Percentiles rank a stretch among this genome's conserved stretches.
Conservation (phyloP, 2,888 invertebrate species). For the Cabera pusaria region DNA sequence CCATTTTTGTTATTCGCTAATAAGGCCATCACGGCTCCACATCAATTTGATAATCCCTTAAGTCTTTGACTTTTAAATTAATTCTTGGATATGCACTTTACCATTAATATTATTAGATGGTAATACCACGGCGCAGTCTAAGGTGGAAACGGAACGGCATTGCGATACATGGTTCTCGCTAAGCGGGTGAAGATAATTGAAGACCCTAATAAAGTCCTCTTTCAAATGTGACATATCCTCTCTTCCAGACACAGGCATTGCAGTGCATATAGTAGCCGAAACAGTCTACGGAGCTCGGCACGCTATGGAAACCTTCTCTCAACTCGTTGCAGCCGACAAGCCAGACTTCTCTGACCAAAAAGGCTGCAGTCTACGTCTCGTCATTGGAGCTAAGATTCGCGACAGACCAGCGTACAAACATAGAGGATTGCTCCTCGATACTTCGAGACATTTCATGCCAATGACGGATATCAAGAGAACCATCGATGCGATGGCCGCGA, state of each 20-base stretch:
- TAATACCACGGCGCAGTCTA: too few species aligned
- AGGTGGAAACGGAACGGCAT: too few species aligned
- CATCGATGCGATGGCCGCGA: constrained; percentile 93
- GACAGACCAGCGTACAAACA: constrained; percentile 93
- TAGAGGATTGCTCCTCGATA: constrained; percentile 94
- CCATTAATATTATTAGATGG: too few species aligned
- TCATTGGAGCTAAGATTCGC: constrained; percentile 84
- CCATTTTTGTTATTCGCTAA: too few species aligned
- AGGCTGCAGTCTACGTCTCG: constrained; percentile 83
- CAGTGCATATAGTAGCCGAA: constrained; percentile 80
- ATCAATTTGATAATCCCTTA: too few species aligned
- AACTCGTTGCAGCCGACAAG: constrained; percentile 80
- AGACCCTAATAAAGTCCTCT: too few species aligned
- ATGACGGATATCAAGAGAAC: constrained; percentile 86
- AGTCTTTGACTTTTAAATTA: too few species aligned
- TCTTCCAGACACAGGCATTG: constrained; percentile 70
- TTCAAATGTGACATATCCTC: too few species aligned
- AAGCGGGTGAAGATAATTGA: too few species aligned
- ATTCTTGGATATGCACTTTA: too few species aligned
- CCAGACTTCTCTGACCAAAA: constrained; percentile 45
- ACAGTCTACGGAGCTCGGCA: constrained; percentile 90
- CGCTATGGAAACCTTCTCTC: constrained; percentile 89
- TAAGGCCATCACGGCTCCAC: too few species aligned
- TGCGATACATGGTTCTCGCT: too few species aligned
- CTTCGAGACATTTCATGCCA: constrained; percentile 93